These are phyloP conservation scores for Drosophila truncata DNA, from an alignment of 1,140 invertebrate species.

Conservation along the genomic window DNA sequence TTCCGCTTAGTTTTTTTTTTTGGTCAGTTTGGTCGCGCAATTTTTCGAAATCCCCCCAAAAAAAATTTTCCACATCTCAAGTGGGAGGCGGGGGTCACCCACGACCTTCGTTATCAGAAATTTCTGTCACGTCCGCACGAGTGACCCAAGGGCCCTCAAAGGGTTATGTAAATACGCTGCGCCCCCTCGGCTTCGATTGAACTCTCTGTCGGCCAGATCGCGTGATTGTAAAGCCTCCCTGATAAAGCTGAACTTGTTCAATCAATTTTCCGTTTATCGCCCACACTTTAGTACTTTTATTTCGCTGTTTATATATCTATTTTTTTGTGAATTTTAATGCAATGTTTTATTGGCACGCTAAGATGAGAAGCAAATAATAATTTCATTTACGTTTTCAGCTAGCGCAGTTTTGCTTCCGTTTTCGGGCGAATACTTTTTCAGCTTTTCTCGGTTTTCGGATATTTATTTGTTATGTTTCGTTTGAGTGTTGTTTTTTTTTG, in stretches of 20 bases:
- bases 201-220: slow-evolving; percentile 46
- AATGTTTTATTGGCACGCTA: slow-evolving; percentile 38
- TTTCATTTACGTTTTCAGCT: slow-evolving; percentile 39
- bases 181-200: slow-evolving; percentile 17
- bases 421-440: slow-evolving; percentile 5
- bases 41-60: slow-evolving; percentile 54
- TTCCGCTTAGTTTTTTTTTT: slow-evolving; percentile 60
- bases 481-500: too few species aligned
- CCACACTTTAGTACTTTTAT: slow-evolving; percentile 28
- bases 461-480: background rate
- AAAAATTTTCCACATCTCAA: slow-evolving; percentile 40
- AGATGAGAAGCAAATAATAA: slow-evolving; percentile 31
- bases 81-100: background rate
- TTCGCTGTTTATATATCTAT: slow-evolving; percentile 5
- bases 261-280: slow-evolving; percentile 50
- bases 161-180: slow-evolving; percentile 41
- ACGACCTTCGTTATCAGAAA: slow-evolving; percentile 49
- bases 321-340: slow-evolving; percentile 16
- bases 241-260: slow-evolving; percentile 47
- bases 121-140: slow-evolving; percentile 48
- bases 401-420: slow-evolving; percentile 29
- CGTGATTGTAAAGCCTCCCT: slow-evolving; percentile 38
- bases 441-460: slow-evolving; percentile 15
- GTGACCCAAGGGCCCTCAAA: slow-evolving; percentile 43
- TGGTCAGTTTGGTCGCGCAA: slow-evolving; percentile 50